Percentiles rank a stretch among this genome's conserved stretches.
Evolutionary conservation across 2,888 invertebrate genomes (phyloP).

Genomic region (Allophyes oxyacanthae): DNA sequence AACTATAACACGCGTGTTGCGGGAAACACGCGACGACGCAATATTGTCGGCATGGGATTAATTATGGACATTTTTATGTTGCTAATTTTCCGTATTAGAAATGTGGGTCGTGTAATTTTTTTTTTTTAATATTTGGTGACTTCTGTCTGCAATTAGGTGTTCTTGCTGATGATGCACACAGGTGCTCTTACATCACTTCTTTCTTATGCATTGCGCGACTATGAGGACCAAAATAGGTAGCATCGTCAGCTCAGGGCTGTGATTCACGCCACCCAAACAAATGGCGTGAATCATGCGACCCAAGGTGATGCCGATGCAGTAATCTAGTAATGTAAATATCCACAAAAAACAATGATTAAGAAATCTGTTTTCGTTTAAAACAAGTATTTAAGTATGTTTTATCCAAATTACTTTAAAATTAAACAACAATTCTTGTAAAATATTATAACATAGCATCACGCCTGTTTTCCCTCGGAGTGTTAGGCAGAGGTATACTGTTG

Average conservation of each 20-base stretch:
- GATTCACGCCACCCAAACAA: constrained; percentile 12
- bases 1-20: neutral
- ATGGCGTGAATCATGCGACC: constrained; percentile 18
- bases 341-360: too few species aligned
- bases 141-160: too few species aligned
- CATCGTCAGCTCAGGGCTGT: constrained; percentile 8
- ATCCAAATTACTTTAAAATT: too few species aligned
- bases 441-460: too few species aligned
- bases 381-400: too few species aligned
- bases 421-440: too few species aligned
- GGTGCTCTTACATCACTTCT: constrained; percentile 4
- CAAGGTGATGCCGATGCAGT: constrained; percentile 5
- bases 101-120: neutral
- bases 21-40: constrained; percentile 27
- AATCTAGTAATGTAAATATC: neutral
- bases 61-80: neutral
- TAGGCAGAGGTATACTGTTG: too few species aligned
- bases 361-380: too few species aligned
- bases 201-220: constrained; percentile 10
- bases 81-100: neutral
- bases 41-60: constrained; percentile 5
- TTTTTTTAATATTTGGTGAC: too few species aligned
- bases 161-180: too few species aligned
- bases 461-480: too few species aligned
- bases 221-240: constrained; percentile 17